phyloP scores from a whole-genome alignment of 2,113 vertebrate genomes.

The Scartelaos histophorus region DNA sequence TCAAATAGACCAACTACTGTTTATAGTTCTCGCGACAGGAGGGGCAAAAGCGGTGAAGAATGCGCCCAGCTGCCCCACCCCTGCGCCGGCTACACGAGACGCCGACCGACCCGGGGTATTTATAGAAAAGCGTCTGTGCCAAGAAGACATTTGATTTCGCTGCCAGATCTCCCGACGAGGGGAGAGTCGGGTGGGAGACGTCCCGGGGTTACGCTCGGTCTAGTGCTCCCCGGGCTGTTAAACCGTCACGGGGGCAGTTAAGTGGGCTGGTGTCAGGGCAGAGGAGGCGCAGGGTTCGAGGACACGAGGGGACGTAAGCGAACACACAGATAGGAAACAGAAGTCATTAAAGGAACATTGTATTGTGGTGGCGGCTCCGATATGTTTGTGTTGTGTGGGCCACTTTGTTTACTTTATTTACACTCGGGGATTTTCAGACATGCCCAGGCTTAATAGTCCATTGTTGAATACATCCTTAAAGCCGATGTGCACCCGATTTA shows the following conservation, averaged over 20 bases:
- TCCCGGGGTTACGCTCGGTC: conserved; percentile 59
- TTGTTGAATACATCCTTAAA: too few species aligned
- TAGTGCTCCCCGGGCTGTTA: conserved; percentile 45
- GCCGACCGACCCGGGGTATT: conserved; percentile 51
- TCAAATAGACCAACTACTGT: conserved; percentile 69
- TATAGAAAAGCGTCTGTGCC: conserved; percentile 54
- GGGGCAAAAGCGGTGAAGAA: conserved; percentile 53
- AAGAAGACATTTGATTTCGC: conserved; percentile 54
- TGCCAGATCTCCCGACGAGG: conserved; percentile 12
- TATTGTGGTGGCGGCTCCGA: too few species aligned
- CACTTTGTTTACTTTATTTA: too few species aligned
- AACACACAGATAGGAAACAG: too few species aligned
- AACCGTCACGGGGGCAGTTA: conserved; percentile 46
- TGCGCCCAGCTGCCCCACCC: conserved; percentile 30
- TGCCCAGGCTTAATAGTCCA: too few species aligned
- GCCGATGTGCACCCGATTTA: too few species aligned
- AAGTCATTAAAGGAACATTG: too few species aligned
- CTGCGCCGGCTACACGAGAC: conserved; percentile 36
- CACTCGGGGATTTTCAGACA: too few species aligned
- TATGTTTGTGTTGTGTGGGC: too few species aligned
- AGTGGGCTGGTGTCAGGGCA: conserved; percentile 36
- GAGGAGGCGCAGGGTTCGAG: neutral
- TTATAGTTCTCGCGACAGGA: conserved; percentile 46
- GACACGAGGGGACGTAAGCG: conserved; percentile 17
- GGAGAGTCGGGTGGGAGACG: conserved; percentile 41